A percentile compares a stretch with the other conserved stretches of the same genome.
Evolutionary conservation across 2,113 vertebrate species (phyloP).

Genomic region (Ornithorhynchus anatinus): DNA sequence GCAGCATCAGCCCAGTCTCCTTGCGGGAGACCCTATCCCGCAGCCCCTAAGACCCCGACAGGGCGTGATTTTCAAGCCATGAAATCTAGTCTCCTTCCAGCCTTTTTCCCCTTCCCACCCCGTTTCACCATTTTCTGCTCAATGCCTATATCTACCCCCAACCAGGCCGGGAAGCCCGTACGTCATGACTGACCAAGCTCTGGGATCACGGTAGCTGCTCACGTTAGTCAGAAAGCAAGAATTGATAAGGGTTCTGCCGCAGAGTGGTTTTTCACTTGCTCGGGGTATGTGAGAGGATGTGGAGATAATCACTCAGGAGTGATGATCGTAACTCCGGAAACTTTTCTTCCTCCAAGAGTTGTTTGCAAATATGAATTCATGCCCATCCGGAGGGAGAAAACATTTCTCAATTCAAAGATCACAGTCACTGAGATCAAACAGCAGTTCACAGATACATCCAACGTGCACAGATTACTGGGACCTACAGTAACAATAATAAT

Average conservation of each 20-base stretch:
- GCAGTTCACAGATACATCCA: no score
- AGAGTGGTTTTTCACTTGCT: accelerated
- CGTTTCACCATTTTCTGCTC: background rate
- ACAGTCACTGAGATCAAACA: no score
- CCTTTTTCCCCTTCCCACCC: background rate
- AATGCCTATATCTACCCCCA: background rate
- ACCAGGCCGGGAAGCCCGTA: background rate
- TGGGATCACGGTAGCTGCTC: background rate
- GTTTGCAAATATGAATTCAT: no score
- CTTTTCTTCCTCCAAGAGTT: background rate
- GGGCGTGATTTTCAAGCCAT: no score
- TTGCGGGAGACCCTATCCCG: no score
- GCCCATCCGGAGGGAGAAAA: no score
- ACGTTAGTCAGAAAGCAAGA: background rate
- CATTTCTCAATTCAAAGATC: no score
- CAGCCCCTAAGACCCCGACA: no score
- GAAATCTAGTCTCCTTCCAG: background rate
- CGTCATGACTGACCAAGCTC: background rate
- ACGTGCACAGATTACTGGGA: no score
- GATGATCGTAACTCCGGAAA: background rate
- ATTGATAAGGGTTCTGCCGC: background rate
- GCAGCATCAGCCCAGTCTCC: no score
- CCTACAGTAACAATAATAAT: no score
- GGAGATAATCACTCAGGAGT: background rate
- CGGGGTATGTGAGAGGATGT: background rate